These are phyloP conservation scores for Psettodes erumei DNA, from an alignment of 2,113 vertebrate species.

Conservation along the genomic window DNA sequence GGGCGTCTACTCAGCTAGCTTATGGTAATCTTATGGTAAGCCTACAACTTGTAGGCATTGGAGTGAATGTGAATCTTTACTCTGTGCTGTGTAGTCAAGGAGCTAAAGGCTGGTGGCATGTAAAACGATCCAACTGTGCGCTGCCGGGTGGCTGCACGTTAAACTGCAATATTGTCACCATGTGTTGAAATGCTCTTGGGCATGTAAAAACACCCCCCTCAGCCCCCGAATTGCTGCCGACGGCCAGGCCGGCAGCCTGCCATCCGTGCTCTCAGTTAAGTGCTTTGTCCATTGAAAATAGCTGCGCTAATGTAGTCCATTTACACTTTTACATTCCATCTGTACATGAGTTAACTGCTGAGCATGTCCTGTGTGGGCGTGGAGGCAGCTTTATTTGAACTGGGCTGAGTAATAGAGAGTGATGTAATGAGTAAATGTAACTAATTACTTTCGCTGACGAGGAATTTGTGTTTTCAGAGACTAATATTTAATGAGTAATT, in stretches of 20 bases:
- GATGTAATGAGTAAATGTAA: not conserved
- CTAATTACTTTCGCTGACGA: not conserved
- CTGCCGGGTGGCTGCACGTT: not conserved
- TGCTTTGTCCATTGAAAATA: not conserved
- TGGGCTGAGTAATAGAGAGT: too few relatives aligned
- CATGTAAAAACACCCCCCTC: not conserved
- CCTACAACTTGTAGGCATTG: too few relatives aligned
- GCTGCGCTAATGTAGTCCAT: not conserved
- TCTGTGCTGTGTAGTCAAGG: not conserved
- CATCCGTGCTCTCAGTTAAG: too few relatives aligned
- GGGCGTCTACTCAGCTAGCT: not conserved
- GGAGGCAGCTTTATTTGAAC: not conserved
- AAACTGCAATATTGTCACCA: not conserved
- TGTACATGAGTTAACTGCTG: not conserved
- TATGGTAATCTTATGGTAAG: not conserved
- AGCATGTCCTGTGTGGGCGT: not conserved
- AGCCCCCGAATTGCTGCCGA: not conserved
- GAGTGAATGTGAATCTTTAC: not conserved
- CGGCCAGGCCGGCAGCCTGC: not conserved
- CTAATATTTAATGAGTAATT: not conserved
- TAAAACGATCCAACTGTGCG: not conserved
- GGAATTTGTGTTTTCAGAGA: not conserved
- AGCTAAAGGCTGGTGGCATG: not conserved
- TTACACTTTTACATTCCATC: not conserved
- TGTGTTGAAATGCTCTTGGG: not conserved